Evolutionary conservation across 1,140 invertebrate species (phyloP), one percentile per base, ranked within the genome.

Genomic region (Drosophila albomicans): DNA sequence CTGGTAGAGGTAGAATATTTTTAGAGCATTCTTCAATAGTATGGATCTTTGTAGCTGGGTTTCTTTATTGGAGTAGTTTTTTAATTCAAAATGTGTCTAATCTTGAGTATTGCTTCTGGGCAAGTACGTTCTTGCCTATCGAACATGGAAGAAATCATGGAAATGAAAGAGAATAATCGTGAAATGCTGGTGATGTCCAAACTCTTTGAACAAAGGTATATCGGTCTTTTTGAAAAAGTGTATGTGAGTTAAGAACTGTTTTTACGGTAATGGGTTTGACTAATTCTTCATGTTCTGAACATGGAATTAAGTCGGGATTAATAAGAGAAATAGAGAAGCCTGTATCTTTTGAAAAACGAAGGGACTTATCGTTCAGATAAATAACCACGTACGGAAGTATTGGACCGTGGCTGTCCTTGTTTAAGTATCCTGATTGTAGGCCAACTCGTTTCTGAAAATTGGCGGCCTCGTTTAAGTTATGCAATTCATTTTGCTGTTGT

Each of bases 121-220:
- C 15, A 15, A 15, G 15, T 15, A 15, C 15, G 15, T 15, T 15
- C 15, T 0, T 15, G 15, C 15, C 15, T 15, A 15, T 15, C 15
- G 15, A 16, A 1, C 16, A 16, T 16, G 16, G 16, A 56, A 20
- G 8, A 13, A 38, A 20, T 56, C 32, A 13, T 56, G 15, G 15
- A 56, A 56, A 16, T 56, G n/a, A 10, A 56, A 56, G n/a, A 41
- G 13, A 15, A 16, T 38, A n/a, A 56, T 38, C 5, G 13, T 16
- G 8, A 56, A 56, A 5, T 56, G 13, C 16, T 15, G n/a, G 15
- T 32, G 6, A 2, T 32, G 11, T 6, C 30, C 13, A n/a, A 54
- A 54, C 15, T 56, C 30, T 38, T 56, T 16, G 32, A 41, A 56
- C 16, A 48, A 30, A 13, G 32, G 30, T 7, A 15, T 38, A 56